Base-by-base conservation (phyloP, 1,140 invertebrate genomes). In the Drosophila ogumai region DNA sequence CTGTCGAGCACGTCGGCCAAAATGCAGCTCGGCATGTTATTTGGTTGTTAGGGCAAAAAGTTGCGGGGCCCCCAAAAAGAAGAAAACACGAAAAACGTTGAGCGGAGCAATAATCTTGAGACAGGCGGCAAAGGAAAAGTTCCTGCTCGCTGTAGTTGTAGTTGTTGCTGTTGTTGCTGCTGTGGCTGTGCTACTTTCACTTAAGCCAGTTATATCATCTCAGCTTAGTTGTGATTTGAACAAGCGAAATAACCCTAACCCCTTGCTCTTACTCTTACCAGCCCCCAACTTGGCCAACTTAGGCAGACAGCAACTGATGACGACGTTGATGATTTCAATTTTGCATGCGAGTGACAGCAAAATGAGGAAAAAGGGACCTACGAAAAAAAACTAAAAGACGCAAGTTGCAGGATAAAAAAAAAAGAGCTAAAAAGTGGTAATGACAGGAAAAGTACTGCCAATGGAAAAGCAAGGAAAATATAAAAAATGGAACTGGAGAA, bases 281-380 rank as follows among this genome's bases (percentile, higher is more conserved):
- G 2, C 12, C 10, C 22, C 15, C 3, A 32, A 52, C 7, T 34
- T 17, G 50, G 28, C 12, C 54, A 59, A 75, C 40, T 52, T 34
- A 19, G 17, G 22, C 25, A 52, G 52, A 71, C 60, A 56, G 59
- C 66, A 43, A 79, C 75, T 79, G 76, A 79, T 79, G 76, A 79
- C 67, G 75, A 79, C 76, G 76, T 79, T 73, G 75, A 79, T 79
- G 76, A 79, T 79, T 79, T 79, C 76, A 79, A 79, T 79, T 79
- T 79, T 79, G 76, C 76, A 79, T 79, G 76, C 76, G 49, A 79
- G 59, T 73, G 75, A 71, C 75, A 63, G 76, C 47, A 65, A 66
- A 77, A 63, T 44, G 54, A 50, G 17, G 32, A 43, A 67, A 76
- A 75, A 76, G 17, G 19, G 15, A 59, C 31, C 34, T 32, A 31